phyloP scores from a whole-genome alignment of 2,113 vertebrate genomes.

The Hepsetus odoe region DNA sequence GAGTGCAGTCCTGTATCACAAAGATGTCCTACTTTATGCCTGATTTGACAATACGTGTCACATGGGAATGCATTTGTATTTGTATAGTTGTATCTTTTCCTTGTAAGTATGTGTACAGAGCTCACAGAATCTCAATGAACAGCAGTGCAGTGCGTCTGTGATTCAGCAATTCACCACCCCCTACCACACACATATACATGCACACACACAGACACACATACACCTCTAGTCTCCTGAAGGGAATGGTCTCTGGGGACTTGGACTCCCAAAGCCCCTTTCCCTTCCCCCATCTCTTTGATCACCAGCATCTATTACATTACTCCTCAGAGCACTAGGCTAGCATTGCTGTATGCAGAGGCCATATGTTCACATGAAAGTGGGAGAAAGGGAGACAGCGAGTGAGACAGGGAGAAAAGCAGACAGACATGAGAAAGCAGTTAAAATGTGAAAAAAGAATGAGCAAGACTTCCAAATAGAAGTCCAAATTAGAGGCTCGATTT shows the following conservation, averaged over 20 bases:
- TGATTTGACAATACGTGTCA: constrained; percentile 43
- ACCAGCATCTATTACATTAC: constrained; percentile 21
- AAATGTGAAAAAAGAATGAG: neutral
- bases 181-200: constrained; percentile 7
- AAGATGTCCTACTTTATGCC: constrained; percentile 51
- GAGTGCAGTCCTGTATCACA: constrained; percentile 29
- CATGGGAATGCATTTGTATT: constrained; percentile 22
- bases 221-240: constrained; percentile 25
- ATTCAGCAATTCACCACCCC: constrained; percentile 46
- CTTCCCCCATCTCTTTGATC: constrained; percentile 29
- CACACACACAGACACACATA: constrained; percentile 2
- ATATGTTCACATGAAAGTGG: constrained; percentile 44
- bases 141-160: constrained; percentile 30
- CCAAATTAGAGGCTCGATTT: neutral
- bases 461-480: neutral
- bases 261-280: constrained; percentile 25
- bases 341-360: constrained; percentile 10
- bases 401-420: neutral
- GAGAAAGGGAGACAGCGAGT: neutral
- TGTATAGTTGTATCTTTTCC: constrained; percentile 20
- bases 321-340: constrained; percentile 26
- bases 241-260: constrained; percentile 40
- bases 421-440: neutral
- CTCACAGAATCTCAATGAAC: constrained; percentile 46
- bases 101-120: constrained; percentile 5